Conservation (phyloP, 2,113 vertebrate genomes). For the Aspidoscelis tigris region DNA sequence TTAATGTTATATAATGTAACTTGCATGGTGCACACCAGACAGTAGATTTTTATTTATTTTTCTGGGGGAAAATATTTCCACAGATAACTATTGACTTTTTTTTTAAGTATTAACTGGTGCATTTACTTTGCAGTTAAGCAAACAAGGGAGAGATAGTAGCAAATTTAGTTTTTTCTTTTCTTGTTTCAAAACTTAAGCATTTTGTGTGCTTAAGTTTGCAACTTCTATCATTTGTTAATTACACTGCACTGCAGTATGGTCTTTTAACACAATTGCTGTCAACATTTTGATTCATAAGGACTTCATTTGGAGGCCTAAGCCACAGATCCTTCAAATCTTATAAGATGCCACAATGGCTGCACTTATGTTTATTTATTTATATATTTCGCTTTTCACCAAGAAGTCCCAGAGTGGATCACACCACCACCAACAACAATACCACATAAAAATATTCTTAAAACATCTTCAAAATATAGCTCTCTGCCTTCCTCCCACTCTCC, state of each 20-base stretch:
- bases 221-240: not conserved
- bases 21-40: not conserved
- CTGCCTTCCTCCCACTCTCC: too few relatives aligned
- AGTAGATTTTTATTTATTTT: not conserved
- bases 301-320: too few relatives aligned
- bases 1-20: conserved; percentile 30
- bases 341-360: not conserved
- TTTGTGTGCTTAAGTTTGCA: not conserved
- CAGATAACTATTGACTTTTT: not conserved
- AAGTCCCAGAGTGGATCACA: too few relatives aligned
- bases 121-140: conserved; percentile 14
- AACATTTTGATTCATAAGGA: too few relatives aligned
- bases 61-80: not conserved
- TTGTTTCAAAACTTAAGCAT: not conserved
- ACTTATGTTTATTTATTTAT: not conserved
- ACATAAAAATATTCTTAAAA: too few relatives aligned
- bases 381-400: too few relatives aligned
- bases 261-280: not conserved
- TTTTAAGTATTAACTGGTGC: not conserved
- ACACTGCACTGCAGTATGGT: not conserved
- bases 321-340: too few relatives aligned
- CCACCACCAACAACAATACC: too few relatives aligned
- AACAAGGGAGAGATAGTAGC: not conserved
- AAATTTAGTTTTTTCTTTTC: too few relatives aligned
- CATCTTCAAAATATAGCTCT: too few relatives aligned